phyloP scores from a whole-genome alignment of 2,888 invertebrate species.

The Spicauda simplicius region DNA sequence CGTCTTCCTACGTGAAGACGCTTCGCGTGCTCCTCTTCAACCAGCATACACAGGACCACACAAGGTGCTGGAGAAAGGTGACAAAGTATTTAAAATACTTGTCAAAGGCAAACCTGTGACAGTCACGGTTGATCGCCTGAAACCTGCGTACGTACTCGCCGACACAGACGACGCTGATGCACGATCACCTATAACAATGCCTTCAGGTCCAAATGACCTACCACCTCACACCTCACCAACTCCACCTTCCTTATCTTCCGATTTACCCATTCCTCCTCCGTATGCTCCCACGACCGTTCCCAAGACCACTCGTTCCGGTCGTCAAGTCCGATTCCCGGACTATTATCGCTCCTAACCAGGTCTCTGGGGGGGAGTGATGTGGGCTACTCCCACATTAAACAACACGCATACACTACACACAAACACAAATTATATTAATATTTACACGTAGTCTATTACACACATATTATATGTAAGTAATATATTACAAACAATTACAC shows the following conservation, averaged over 20 bases:
- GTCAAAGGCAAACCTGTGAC: conserved; percentile 2
- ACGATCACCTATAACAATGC: background rate
- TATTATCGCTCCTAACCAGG: conserved; percentile 17
- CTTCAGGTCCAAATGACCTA: background rate
- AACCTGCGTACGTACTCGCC: background rate
- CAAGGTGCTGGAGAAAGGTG: conserved; percentile 6
- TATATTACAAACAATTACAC: too few relatives aligned
- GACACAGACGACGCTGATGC: background rate
- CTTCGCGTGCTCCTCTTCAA: conserved; percentile 10
- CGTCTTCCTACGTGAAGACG: conserved; percentile 22
- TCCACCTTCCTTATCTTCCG: background rate
- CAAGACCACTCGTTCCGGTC: background rate
- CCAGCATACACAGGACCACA: conserved; percentile 11
- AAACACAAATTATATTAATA: too few relatives aligned
- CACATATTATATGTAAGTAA: too few relatives aligned
- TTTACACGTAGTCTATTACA: too few relatives aligned
- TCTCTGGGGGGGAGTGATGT: too few relatives aligned
- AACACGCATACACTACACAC: too few relatives aligned
- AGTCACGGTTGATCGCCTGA: conserved; percentile 7
- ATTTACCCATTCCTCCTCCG: background rate
- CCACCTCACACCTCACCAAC: background rate
- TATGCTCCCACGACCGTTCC: background rate
- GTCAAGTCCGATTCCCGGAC: conserved; percentile 1
- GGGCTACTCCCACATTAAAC: too few relatives aligned
- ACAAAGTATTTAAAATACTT: conserved; percentile 2